A percentile compares a stretch with the other conserved stretches of the same genome.
These are phyloP conservation scores for Dicerorhinus sumatrensis DNA, from an alignment of 2,113 vertebrate species.

Conservation along the genomic window DNA sequence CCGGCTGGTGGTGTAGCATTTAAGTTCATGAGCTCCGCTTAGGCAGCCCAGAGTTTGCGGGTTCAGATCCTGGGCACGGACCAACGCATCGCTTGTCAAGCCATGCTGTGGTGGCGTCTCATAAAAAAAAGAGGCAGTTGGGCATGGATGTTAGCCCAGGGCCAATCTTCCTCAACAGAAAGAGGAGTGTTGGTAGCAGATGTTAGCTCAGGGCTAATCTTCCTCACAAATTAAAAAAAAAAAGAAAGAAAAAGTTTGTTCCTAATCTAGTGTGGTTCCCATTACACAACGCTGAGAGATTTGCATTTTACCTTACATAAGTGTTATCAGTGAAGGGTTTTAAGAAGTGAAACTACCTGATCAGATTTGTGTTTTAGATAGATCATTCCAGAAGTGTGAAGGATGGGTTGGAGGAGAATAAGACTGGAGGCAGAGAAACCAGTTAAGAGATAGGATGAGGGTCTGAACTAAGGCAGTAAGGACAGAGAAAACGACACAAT, in stretches of 20 bases:
- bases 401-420: background rate
- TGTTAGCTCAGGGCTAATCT: too few species aligned
- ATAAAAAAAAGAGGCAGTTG: too few species aligned
- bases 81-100: too few species aligned
- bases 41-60: too few species aligned
- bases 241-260: background rate
- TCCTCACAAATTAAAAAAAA: too few species aligned
- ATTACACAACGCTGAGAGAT: background rate
- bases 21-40: too few species aligned
- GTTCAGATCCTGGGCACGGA: too few species aligned
- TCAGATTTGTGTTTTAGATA: background rate
- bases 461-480: background rate
- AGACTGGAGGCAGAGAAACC: background rate
- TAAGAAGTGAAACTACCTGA: background rate
- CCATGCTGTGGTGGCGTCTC: too few species aligned
- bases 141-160: too few species aligned
- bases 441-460: background rate
- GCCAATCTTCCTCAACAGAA: too few species aligned
- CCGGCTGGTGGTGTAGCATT: too few species aligned
- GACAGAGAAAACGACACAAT: background rate
- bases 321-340: background rate
- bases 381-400: background rate
- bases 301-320: background rate
- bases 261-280: background rate
- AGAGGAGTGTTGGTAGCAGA: too few species aligned